These are phyloP conservation scores for Coryphaenoides rupestris DNA, from an alignment of 2,113 vertebrate genomes.

Conservation along the genomic window DNA sequence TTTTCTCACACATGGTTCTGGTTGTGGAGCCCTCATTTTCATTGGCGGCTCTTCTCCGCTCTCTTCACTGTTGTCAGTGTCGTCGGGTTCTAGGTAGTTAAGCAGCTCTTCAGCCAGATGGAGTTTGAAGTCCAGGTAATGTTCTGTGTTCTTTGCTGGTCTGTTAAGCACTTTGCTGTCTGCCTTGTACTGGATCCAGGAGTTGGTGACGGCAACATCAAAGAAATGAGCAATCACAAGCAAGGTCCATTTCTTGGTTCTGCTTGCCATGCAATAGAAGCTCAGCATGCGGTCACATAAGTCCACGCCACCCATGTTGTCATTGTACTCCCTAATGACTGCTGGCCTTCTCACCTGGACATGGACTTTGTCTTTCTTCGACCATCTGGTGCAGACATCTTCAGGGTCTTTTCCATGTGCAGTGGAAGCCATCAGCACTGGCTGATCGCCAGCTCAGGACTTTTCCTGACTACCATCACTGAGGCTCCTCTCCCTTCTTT, in stretches of 20 bases:
- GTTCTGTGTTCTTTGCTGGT: conserved; percentile 13
- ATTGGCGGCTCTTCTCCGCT: too few species aligned
- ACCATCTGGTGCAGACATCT: conserved; percentile 14
- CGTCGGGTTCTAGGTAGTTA: too few species aligned
- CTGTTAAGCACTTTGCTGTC: conserved; percentile 22
- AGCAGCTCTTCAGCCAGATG: too few species aligned
- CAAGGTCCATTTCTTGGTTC: conserved; percentile 26
- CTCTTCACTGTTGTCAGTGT: too few species aligned
- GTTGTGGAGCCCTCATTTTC: too few species aligned
- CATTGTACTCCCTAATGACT: conserved; percentile 14
- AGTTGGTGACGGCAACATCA: conserved; percentile 36
- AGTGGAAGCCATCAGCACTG: conserved; percentile 20
- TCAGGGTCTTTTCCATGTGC: conserved; percentile 24
- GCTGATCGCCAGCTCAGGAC: conserved; percentile 2
- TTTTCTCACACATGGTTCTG: too few species aligned
- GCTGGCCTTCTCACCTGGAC: neutral
- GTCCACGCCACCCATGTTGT: conserved; percentile 26
- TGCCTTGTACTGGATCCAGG: conserved; percentile 28
- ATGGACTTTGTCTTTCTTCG: too few species aligned
- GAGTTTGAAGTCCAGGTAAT: conserved; percentile 30
- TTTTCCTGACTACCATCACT: conserved; percentile 10
- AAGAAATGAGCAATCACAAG: conserved; percentile 6
- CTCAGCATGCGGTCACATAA: too few species aligned
- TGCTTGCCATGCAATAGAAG: conserved; percentile 16
- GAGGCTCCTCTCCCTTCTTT: conserved; percentile 16